Evolutionary conservation across 2,797 vertebrate genomes (phyloP), one percentile per base, ranked within the genome.

Genomic region (Coregonus sp.): DNA sequence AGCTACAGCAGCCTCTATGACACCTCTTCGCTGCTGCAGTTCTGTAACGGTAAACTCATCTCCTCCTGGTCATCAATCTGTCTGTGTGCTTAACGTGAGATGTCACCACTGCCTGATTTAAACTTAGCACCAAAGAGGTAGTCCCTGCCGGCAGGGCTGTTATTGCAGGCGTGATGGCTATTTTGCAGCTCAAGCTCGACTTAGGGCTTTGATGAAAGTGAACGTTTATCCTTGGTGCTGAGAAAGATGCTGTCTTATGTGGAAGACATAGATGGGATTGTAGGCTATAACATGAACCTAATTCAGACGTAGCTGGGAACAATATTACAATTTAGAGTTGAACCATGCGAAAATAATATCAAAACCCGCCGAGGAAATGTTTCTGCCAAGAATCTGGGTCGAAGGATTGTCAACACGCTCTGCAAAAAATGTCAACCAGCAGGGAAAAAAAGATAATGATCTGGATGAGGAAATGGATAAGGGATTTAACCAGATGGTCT

Each of bases 1-100:
- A 97, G 97, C 95, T 97, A 97, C 93, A 96, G 95, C 96, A 97
- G 96, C 92, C 95, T 98, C 82, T 98, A 99, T 92, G 97, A 99
- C 95, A 99, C 97, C 88, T 97, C 97, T 75, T 98, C 97, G 81
- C 94, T 98, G 93, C 95, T 99, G 76, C 97, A 97, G 94, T 98
- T 98, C 95, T 98, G 97, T 94, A 98, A 98, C 85, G 97, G 97
- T 99, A 96, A 95, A 85, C 73, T 72, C 76, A 61, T 67, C 79
- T 73, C 71, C 25, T 71, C 69, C 29, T 74, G 61, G 33, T 67
- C 61, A 25, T 16, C 65, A 12, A 25, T 73, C 59, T 33, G 1
- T 20, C 15, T 16, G 56, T 29, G 6, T 73, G 66, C 59, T 68
- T 74, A 47, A 65, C 52, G 63, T 79, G 72, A 35, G 50, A 86